Conservation (phyloP, 2,797 vertebrate genomes). For the Erpetoichthys calabaricus region DNA sequence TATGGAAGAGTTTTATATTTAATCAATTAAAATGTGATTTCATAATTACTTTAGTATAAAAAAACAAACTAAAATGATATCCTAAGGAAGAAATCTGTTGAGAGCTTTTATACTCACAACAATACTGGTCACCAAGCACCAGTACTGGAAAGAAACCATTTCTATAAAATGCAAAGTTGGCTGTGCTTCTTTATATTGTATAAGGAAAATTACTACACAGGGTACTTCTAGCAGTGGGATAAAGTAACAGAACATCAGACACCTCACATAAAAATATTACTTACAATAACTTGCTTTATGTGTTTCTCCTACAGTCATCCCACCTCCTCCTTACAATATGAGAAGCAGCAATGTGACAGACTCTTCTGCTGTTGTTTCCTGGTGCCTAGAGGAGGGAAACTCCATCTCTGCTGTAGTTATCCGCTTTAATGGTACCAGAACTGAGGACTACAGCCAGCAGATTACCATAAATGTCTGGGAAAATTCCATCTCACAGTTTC, state of each 20-base stretch:
- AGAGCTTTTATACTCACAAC: too few relatives aligned
- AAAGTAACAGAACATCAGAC: not conserved
- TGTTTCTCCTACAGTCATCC: constrained; percentile 40
- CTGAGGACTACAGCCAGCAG: constrained; percentile 56
- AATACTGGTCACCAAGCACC: too few relatives aligned
- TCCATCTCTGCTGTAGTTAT: constrained; percentile 62
- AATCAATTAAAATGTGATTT: too few relatives aligned
- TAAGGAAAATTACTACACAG: too few relatives aligned
- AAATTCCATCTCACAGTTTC: constrained; percentile 45
- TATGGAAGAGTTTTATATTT: too few relatives aligned
- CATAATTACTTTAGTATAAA: too few relatives aligned
- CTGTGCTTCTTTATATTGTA: too few relatives aligned
- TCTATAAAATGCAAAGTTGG: too few relatives aligned
- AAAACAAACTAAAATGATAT: too few relatives aligned
- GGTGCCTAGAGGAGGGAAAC: constrained; percentile 57
- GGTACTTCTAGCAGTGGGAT: too few relatives aligned
- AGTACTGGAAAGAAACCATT: too few relatives aligned
- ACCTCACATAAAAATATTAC: not conserved
- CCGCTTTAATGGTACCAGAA: constrained; percentile 56
- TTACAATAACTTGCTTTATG: not conserved
- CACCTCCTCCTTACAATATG: constrained; percentile 59
- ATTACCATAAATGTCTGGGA: constrained; percentile 53
- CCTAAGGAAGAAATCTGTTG: too few relatives aligned
- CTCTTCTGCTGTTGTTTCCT: constrained; percentile 57
- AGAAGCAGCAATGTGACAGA: constrained; percentile 61